Evolutionary conservation across 2,113 vertebrate genomes (phyloP).

Genomic region (Apaloderma vittatum): DNA sequence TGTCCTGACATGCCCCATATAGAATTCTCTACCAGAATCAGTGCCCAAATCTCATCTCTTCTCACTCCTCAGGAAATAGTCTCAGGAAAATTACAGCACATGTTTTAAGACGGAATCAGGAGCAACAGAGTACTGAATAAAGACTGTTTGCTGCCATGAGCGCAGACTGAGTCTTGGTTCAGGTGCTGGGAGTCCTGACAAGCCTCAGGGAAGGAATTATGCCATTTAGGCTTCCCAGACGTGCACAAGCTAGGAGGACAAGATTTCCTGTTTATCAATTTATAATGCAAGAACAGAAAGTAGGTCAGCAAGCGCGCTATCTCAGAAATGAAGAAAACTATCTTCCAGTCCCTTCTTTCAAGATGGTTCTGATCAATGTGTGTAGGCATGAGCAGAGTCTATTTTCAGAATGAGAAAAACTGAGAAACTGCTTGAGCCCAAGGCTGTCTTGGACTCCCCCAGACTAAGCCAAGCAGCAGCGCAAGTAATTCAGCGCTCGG

Average conservation of each 20-base stretch:
- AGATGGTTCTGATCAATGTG: not conserved
- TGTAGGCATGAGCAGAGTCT: not conserved
- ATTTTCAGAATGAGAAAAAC: not conserved
- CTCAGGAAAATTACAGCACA: accelerated
- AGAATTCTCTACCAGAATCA: not conserved
- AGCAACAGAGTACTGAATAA: accelerated
- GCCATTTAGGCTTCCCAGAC: not conserved
- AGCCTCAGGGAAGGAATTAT: not conserved
- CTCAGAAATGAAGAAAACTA: not conserved
- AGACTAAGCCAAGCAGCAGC: not conserved
- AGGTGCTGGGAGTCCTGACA: not conserved
- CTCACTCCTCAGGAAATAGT: not conserved
- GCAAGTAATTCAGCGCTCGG: not conserved
- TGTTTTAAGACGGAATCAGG: not conserved
- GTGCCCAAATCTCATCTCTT: not conserved
- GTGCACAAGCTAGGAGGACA: not conserved
- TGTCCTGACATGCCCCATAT: not conserved
- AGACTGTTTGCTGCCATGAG: not conserved
- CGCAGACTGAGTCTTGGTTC: not conserved
- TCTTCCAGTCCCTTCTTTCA: not conserved
- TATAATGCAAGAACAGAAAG: not conserved
- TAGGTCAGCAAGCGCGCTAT: not conserved
- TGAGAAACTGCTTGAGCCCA: not conserved
- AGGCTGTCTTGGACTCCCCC: not conserved
- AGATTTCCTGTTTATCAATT: not conserved